A percentile compares a stretch with the other conserved stretches of the same genome.
These are phyloP conservation scores for Himalopsyche japonica DNA, from an alignment of 2,888 invertebrate species.

Conservation along the genomic window DNA sequence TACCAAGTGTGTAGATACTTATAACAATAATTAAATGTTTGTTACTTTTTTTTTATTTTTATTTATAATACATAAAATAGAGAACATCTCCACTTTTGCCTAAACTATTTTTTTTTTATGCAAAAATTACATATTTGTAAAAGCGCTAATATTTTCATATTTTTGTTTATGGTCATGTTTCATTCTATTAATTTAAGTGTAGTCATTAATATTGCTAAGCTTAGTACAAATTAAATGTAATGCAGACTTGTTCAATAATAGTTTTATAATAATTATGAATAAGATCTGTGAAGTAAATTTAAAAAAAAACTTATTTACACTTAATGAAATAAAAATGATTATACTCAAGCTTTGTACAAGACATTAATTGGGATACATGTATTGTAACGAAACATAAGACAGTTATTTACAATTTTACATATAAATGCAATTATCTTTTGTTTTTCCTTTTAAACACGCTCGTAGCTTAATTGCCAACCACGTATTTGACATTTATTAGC, in stretches of 20 bases:
- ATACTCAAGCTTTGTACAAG: background rate
- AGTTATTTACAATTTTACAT: constrained; percentile 1
- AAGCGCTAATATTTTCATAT: background rate
- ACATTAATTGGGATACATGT: background rate
- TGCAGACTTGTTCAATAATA: background rate
- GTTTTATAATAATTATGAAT: background rate
- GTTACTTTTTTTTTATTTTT: background rate
- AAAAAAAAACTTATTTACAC: background rate
- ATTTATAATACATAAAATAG: background rate
- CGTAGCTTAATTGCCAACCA: background rate
- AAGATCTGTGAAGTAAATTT: background rate
- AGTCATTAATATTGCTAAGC: background rate
- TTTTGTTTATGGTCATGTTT: background rate
- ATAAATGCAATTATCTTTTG: background rate
- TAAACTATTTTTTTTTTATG: background rate
- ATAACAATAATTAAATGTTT: background rate
- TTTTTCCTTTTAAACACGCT: background rate
- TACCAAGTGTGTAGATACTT: background rate
- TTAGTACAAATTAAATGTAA: background rate
- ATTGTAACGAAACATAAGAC: background rate
- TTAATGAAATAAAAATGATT: background rate
- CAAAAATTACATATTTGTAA: background rate
- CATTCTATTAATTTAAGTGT: background rate
- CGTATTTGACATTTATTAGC: constrained; percentile 1
- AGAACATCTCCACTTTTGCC: background rate